These are phyloP conservation scores for Hirtodrosophila histrioides DNA, from an alignment of 2,888 invertebrate genomes.

Conservation along the genomic window DNA sequence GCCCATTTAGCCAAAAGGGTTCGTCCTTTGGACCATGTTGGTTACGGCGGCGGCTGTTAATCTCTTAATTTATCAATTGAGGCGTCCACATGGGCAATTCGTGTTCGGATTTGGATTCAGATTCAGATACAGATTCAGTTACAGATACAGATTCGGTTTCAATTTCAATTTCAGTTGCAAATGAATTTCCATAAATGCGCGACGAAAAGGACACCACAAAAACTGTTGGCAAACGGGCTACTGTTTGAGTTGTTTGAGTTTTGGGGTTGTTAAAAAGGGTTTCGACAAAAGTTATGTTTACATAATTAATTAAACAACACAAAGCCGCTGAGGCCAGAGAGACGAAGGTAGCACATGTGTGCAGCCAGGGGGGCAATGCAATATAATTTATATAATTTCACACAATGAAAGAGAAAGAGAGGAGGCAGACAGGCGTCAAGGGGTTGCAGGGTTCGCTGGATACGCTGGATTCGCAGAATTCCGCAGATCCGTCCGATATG, in stretches of 20 bases:
- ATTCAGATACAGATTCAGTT: background rate
- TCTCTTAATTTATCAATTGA: constrained; percentile 81
- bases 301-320: constrained; percentile 81
- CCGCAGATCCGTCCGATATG: constrained; percentile 14
- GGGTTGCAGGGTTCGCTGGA: constrained; percentile 44
- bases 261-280: constrained; percentile 59
- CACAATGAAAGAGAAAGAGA: constrained; percentile 25
- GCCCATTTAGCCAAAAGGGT: constrained; percentile 63
- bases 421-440: constrained; percentile 19
- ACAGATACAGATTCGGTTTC: constrained; percentile 38
- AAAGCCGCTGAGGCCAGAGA: constrained; percentile 49
- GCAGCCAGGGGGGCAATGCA: no score
- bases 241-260: background rate
- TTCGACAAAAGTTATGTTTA: constrained; percentile 74
- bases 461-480: constrained; percentile 4
- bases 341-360: constrained; percentile 50
- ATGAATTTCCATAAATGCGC: constrained; percentile 81
- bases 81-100: constrained; percentile 13
- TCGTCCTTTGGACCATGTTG: constrained; percentile 40
- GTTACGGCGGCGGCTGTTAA: constrained; percentile 69
- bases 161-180: constrained; percentile 76
- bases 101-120: constrained; percentile 3
- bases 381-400: constrained; percentile 54
- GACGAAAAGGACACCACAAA: constrained; percentile 54
- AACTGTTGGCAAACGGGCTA: constrained; percentile 18